Percentiles rank a stretch among this genome's conserved stretches.
phyloP scores from a whole-genome alignment of 2,888 invertebrate species.

The Aplocera efformata region DNA sequence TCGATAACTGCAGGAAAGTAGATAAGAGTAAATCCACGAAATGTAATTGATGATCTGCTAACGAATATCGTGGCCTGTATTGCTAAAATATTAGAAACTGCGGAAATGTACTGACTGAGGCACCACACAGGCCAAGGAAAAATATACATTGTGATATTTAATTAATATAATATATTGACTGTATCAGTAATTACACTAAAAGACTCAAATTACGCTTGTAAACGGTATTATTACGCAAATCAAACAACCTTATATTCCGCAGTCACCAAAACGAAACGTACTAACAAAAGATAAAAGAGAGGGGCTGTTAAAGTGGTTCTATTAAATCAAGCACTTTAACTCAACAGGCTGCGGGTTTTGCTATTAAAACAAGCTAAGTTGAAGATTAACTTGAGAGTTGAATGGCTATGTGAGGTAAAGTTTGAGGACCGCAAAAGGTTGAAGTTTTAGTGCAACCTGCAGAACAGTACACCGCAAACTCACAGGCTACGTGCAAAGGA shows the following conservation, averaged over 20 bases:
- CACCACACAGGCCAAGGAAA: no score
- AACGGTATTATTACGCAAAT: no score
- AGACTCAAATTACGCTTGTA: no score
- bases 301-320: slow-evolving; percentile 9
- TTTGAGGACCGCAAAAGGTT: slow-evolving; percentile 54
- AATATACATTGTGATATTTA: no score
- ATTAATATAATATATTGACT: no score
- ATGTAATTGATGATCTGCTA: slow-evolving; percentile 5
- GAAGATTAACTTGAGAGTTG: slow-evolving; percentile 49
- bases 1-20: slow-evolving; percentile 21
- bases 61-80: slow-evolving; percentile 23
- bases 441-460: slow-evolving; percentile 53
- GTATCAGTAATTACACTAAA: no score
- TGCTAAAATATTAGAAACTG: no score
- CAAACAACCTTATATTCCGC: no score
- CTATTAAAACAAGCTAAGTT: slow-evolving; percentile 45
- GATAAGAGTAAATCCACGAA: background rate
- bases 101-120: no score
- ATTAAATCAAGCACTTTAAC: slow-evolving; percentile 31
- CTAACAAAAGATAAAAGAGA: no score
- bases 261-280: no score
- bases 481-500: slow-evolving; percentile 41
- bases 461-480: slow-evolving; percentile 44
- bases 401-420: slow-evolving; percentile 46
- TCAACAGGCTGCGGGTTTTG: slow-evolving; percentile 39